A percentile compares a stretch with the other conserved stretches of the same genome.
Evolutionary conservation across 2,797 vertebrate species (phyloP).

Genomic region (Agapornis canus): DNA sequence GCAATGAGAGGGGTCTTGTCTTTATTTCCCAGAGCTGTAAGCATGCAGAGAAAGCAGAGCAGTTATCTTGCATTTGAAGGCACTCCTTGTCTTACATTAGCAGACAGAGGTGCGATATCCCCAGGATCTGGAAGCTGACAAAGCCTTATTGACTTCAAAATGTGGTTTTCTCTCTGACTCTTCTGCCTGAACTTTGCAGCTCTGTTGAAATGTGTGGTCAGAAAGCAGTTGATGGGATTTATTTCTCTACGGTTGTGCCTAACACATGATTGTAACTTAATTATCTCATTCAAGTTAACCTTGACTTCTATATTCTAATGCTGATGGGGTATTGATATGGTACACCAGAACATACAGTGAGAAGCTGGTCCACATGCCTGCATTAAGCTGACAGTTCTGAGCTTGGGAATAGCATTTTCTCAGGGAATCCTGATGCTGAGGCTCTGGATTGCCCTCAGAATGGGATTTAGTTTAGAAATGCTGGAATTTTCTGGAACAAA

Average conservation of each 20-base stretch:
- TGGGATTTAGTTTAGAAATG: not conserved
- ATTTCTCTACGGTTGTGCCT: not conserved
- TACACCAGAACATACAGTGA: not conserved
- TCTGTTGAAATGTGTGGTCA: not conserved
- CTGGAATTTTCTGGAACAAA: not conserved
- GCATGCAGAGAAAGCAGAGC: not conserved
- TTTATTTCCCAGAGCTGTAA: not conserved
- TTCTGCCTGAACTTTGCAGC: not conserved
- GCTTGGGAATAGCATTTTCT: not conserved
- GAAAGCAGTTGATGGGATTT: not conserved
- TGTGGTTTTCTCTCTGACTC: not conserved
- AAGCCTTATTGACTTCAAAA: not conserved
- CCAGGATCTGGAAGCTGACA: not conserved
- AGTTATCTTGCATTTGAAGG: not conserved
- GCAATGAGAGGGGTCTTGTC: not conserved
- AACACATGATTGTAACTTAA: not conserved
- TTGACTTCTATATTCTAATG: not conserved
- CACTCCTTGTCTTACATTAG: not conserved
- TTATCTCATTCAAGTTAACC: not conserved
- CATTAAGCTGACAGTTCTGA: not conserved
- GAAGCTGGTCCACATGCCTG: not conserved
- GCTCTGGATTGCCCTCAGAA: not conserved
- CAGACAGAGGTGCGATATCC: not conserved
- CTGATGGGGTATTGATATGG: not conserved
- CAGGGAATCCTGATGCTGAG: not conserved